Base-by-base conservation (phyloP, 2,888 invertebrate genomes). In the Andricus curvator region DNA sequence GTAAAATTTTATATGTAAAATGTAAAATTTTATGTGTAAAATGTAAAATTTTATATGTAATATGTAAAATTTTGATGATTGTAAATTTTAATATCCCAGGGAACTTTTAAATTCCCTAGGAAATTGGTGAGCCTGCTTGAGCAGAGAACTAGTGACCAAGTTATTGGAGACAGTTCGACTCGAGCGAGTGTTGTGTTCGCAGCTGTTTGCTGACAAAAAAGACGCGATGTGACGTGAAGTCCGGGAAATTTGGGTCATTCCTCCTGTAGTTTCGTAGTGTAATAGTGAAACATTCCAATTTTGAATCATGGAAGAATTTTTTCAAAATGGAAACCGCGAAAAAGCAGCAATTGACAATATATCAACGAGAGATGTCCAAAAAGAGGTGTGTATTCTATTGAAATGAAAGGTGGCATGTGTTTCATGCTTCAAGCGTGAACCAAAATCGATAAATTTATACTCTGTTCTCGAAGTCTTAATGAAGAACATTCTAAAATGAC, bases 291-390 rank as follows among this genome's bases (percentile, higher is more conserved):
- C n/a, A 70, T 60, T 33, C 29, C 60, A 74, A 44, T 22, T 56
- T n/a, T n/a, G 17, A 85, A 88, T 82, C 83, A 91, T 92, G 92
- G 91, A 91, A 84, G 89, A 89, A 77, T 85, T 90, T 66, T 89
- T 91, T 84, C 90, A 89, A 78, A 92, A 92, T 88, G 92, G 92
- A 51, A 91, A 92, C 87, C 88, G 89, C 80, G 87, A 88, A 67
- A 89, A 87, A 80, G 87, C 88, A 77, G 80, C 87, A 9, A 89
- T 89, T 67, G 85, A 87, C n/a, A 90, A 89, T 79, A 86, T 88
- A 86, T 86, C 85, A 77, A 84, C 84, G 4, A 84, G 87, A 76
- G 89, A 90, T 80, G 85, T 88, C 25, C 86, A 84, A 76, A 92
- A 92, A 79, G 89, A 92, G 90, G 92, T 92, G 84, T 68, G 29